Evolutionary conservation across 2,797 vertebrate species (phyloP), one percentile per base, ranked within the genome.

Genomic region (Todus mexicanus): DNA sequence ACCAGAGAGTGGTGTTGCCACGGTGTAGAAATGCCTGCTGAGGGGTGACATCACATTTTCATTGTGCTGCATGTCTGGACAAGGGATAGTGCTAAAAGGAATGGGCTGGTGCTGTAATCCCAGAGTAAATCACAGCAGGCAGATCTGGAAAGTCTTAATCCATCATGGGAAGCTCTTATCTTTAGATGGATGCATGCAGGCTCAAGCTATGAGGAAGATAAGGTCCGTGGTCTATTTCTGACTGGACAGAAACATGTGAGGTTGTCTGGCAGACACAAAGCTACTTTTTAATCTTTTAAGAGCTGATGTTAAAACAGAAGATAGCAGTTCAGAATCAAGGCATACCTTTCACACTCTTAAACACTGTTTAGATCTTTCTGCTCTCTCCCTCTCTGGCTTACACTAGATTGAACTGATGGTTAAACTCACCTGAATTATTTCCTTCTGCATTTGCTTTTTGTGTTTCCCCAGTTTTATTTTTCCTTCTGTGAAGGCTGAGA

Each of bases 121-220:
- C 56, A 29, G 64, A 70, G 87, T 94, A 96, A 96, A 96, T 91
- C 93, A 89, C 26, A 63, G 63, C 37, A 89, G 75, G 37, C 63
- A 84, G 90, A 80, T 63, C 72, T 94, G 82, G 70, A 90, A 90
- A 90, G 35, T 59, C 88, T 84, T 93, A 87, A 90, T 95, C 80
- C 54, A 51, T 96, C 88, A 91, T 9, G 50, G 68, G 26, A 76
- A 76, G 53, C 63, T 72, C 84, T 89, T 93, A 89, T 90, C 86
- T 92, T 63, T 61, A 83, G 87, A 50, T 38, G 72, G 54, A 56
- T 35, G 73, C 26, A 38, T 66, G 47, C 70, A 93, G 82, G 51
- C 79, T 85, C 73, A 50, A 35, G n/a, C 78, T 81, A 60, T n/a
- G 69, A 33, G 37, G 57, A 57, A 77, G 90, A 94, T 89, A 94